Conservation (phyloP, 2,888 invertebrate genomes). For the Drosophila subquinaria region DNA sequence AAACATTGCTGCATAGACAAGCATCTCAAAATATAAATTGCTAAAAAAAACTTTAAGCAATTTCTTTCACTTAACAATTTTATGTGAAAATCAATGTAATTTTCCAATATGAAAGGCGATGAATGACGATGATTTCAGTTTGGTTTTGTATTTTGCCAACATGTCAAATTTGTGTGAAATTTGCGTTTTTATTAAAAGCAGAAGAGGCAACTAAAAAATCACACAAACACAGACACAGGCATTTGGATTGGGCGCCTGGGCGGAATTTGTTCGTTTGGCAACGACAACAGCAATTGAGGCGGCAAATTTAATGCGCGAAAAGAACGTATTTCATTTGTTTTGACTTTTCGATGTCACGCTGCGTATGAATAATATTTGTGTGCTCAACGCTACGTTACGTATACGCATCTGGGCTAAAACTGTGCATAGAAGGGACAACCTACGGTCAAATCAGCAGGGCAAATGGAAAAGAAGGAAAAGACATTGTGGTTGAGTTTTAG, state of each 20-base stretch:
- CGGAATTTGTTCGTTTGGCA: constrained; percentile 45
- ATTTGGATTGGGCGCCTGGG: constrained; percentile 51
- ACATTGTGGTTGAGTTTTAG: constrained; percentile 14
- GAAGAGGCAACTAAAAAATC: constrained; percentile 48
- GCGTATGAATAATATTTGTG: constrained; percentile 74
- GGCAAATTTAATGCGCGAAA: constrained; percentile 73
- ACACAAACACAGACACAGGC: constrained; percentile 15
- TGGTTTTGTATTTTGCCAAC: constrained; percentile 29
- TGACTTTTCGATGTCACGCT: constrained; percentile 66
- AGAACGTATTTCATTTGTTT: constrained; percentile 67
- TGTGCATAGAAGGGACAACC: constrained; percentile 10
- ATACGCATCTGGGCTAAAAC: constrained; percentile 51
- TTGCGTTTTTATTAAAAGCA: constrained; percentile 65
- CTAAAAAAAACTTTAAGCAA: not conserved
- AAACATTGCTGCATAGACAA: not conserved
- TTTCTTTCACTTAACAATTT: not conserved
- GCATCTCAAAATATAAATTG: not conserved
- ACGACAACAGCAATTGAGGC: constrained; percentile 65
- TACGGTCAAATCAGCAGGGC: not conserved
- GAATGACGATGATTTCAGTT: constrained; percentile 11
- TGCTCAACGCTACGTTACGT: constrained; percentile 53
- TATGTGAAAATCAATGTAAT: constrained; percentile 10
- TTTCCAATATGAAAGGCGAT: not conserved
- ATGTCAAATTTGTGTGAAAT: constrained; percentile 66
- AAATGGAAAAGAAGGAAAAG: not conserved